Base-by-base conservation (phyloP, 2,797 vertebrate species). In the Sarcoramphus papa region DNA sequence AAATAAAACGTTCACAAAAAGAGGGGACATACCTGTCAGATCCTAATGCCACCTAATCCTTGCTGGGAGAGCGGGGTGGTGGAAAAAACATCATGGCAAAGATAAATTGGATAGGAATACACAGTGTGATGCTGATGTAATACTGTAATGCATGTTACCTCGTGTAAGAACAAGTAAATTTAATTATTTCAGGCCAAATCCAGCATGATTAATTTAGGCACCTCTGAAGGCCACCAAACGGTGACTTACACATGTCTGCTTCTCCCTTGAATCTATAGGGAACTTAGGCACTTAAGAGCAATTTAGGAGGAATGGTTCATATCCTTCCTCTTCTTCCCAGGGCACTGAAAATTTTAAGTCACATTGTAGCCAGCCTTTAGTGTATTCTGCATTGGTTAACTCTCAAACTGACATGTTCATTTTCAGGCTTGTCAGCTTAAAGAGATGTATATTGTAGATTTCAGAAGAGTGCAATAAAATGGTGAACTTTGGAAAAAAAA, bases 311-410 rank as follows among this genome's bases (percentile, higher is more conserved):
- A 87, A 40, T 41, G 17, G 60, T 80, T 96, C 64, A 27, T 80
- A 91, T 63, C 48, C 45, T n/a, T 85, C 18, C 40, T 85, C 12
- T 77, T 63, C 25, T 94, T 40, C 68, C 48, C 7, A 56, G 60
- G 74, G 74, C 84, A 63, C 74, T 89, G 84, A 72, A 68, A 74
- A 89, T 95, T 87, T 93, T 45, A 80, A 93, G 85, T 88, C 59
- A 35, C 8, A 5, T 10, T 63, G 23, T 60, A 74, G 60, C 31
- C 85, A 80, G 64, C 35, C n/a, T 89, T 82, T 69, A 64, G 51
- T 56, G 54, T 90, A 37, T 72, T 90, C 64, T 92, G 68, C 85
- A 47, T 24, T 84, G 92, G n/a, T 88, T 92, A 81, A 90, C 25
- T 64, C 69, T 81, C 53, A 59, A 7, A 83, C n/a, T 63, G 75